phyloP scores from a whole-genome alignment of 1,140 invertebrate species.

The Tenebrio molitor region DNA sequence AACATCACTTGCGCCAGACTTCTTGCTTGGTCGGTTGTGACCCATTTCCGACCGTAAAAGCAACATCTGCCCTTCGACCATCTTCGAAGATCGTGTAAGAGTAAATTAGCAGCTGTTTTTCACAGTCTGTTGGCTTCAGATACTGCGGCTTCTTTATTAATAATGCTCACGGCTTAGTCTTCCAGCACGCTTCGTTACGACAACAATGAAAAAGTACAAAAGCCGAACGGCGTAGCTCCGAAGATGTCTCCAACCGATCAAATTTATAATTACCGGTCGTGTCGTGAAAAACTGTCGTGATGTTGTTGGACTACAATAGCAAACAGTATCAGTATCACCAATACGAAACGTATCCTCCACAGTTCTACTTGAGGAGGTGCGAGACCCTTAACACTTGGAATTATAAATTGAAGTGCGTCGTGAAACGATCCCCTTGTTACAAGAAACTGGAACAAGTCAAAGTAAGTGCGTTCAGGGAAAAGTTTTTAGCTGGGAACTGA shows the following conservation, averaged over 20 bases:
- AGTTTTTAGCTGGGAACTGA: neutral
- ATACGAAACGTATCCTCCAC: constrained; percentile 52
- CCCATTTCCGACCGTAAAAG: neutral
- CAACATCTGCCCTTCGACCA: constrained; percentile 5
- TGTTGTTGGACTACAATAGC: constrained; percentile 49
- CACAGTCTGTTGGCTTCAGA: constrained; percentile 44
- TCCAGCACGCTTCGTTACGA: constrained; percentile 35
- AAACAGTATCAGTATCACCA: constrained; percentile 49
- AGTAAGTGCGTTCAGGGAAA: constrained; percentile 8
- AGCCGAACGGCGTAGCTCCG: neutral
- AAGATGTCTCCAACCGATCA: too few species aligned
- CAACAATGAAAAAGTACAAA: constrained; percentile 29
- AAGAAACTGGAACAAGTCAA: constrained; percentile 30
- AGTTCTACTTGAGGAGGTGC: constrained; percentile 57
- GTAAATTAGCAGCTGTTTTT: constrained; percentile 51
- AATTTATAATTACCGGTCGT: neutral
- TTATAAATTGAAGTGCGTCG: constrained; percentile 58
- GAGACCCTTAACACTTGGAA: constrained; percentile 56
- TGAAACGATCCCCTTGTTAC: constrained; percentile 47
- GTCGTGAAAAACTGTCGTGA: constrained; percentile 41
- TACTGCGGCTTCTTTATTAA: constrained; percentile 43
- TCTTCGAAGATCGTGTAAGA: constrained; percentile 13
- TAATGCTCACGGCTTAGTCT: constrained; percentile 48
- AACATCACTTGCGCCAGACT: neutral
- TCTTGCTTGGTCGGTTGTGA: neutral